Base-by-base conservation (phyloP, 2,888 invertebrate genomes). In the Linyphia triangularis region DNA sequence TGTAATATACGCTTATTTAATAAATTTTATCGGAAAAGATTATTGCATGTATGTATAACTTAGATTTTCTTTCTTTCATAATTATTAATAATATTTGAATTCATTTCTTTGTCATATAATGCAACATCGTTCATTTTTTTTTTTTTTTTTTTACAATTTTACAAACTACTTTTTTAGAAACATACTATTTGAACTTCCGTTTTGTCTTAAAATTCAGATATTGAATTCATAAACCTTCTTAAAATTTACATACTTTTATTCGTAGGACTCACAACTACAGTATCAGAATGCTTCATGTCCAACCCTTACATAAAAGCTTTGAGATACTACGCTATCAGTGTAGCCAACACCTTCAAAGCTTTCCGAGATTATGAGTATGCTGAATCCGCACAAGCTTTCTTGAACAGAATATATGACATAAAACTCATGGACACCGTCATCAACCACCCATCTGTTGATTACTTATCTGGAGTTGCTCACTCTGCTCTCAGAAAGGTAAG, bases 371-470 rank as follows among this genome's bases (percentile, higher is more conserved):
- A 43, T 5, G 78, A 84, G 13, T 84, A 84, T 26, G 28, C 79
- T 0, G 79, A 72, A n/a, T 28, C 67, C 13, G 83, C 82, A 0
- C 88, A 83, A 10, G 69, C 61, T 5, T 51, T 83, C 28, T 26
- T 88, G 33, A 77, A 88, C 33, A 28, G 69, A 33, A 40, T 82
- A 7, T 88, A 82, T 16, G 69, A 88, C 40, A 40, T 22, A 3
- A 37, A 88, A 10, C n/a, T 88, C 22, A 13, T 88, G 26, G 77
- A 82, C 2, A 70, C 37, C 5, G 37, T 88, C 33, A 9, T 82
- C n/a, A 88, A 77, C 22, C 88, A 88, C 63, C 88, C 88, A 7
- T 69, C 75, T 7, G 77, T 88, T 1, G 82, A 88, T 30, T 77
- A 81, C 59, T 51, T 77, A 26, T 77, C 88, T 28, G 88, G 51